Base-by-base conservation (phyloP, 1,140 invertebrate genomes). In the Zelostemma sp. region DNA sequence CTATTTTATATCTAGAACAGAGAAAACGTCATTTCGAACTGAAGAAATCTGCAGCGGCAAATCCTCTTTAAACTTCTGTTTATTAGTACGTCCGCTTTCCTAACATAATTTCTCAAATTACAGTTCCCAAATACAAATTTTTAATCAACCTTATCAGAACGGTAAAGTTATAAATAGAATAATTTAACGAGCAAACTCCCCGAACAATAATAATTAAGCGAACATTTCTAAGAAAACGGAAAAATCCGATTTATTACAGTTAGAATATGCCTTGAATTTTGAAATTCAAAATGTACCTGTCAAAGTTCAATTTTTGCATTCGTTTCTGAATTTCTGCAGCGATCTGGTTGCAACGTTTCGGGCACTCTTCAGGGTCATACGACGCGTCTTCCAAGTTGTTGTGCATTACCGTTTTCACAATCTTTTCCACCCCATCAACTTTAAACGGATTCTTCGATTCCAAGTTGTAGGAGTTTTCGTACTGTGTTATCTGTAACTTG, bases 361-460 rank as follows among this genome's bases (percentile, higher is more conserved):
- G 54, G 53, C 75, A 75, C 31, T 83, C 79, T 4, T 73, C 72
- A 1, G 79, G 62, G 65, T 88, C 85, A 53, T 88, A 88, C 0
- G 67, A 68, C 1, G 84, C 62, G 68, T 87, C 80, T 55, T 86
- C 82, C 1, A 88, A 58, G 46, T 80, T 78, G 68, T 85, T 82
- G 1, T 73, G 73, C 72, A 87, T 79, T 11, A 85, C 79, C 28
- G 78, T 76, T 54, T 79, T 73, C 12, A 88, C 66, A 38, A 88
- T 84, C 58, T 80, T 83, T 46, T 85, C 79, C 21, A 88, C 85
- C 49, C 69, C 73, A 65, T 88, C 86, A 15, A 72, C 49, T 69
- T 86, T 85, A 71, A 88, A 88, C 9, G 84, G 78, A 61, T 86
- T 86, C 16, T 81, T 73, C 0, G 87, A 77, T n/a, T 86, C 80